Conservation (phyloP, 2,797 vertebrate genomes). For the Lepilemur septentrionalis region DNA sequence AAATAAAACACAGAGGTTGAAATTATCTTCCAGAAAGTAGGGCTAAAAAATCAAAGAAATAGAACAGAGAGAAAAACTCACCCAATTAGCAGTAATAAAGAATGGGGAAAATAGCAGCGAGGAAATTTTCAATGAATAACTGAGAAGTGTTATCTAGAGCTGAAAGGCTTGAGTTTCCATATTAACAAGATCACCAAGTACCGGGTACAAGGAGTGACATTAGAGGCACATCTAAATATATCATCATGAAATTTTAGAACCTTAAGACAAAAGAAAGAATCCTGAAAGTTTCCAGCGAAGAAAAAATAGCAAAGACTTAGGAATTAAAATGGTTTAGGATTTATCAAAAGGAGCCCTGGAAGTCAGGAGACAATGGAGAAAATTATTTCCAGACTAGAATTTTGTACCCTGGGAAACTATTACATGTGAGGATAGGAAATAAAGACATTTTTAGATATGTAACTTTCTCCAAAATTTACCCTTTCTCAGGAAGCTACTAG, state of each 20-base stretch:
- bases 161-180: not conserved
- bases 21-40: slow-evolving; percentile 3
- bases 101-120: not conserved
- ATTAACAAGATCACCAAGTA: not conserved
- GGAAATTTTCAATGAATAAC: not conserved
- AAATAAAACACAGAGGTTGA: not conserved
- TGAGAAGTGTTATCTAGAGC: not conserved
- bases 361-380: not conserved
- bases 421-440: not conserved
- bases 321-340: not conserved
- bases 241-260: not conserved
- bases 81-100: not conserved
- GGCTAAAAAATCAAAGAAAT: not conserved
- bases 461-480: not conserved
- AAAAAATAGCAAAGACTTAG: not conserved
- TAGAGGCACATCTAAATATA: not conserved
- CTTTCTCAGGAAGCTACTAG: not conserved
- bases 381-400: slow-evolving; percentile 32
- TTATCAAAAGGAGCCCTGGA: not conserved
- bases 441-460: not conserved
- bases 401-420: not conserved
- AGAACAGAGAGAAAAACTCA: not conserved
- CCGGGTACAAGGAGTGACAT: not conserved
- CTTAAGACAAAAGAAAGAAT: not conserved
- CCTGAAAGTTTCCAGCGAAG: not conserved